These are phyloP conservation scores for Ashinkailepas kermadecensis DNA, from an alignment of 2,888 invertebrate species.

Conservation along the genomic window DNA sequence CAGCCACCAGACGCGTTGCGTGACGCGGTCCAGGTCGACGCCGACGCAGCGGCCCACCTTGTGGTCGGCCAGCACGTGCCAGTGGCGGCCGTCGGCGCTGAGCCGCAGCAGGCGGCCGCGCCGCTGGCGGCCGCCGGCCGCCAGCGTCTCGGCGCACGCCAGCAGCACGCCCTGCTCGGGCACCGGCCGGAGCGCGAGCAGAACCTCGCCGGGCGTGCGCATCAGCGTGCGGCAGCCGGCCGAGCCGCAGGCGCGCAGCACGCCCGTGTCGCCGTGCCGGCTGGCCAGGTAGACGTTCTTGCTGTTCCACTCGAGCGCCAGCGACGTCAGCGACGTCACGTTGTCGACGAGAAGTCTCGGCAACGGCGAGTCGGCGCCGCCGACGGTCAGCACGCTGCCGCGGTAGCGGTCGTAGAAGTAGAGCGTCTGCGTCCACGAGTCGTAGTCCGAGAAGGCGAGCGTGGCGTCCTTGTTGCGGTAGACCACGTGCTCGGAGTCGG, in stretches of 20 bases:
- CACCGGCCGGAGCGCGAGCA: background rate
- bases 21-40: too few relatives aligned
- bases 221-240: background rate
- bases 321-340: background rate
- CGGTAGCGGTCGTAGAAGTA: conserved; percentile 15
- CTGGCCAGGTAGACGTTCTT: conserved; percentile 21
- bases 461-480: background rate
- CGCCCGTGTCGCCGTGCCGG: background rate
- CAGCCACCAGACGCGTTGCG: too few relatives aligned
- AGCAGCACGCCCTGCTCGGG: too few relatives aligned
- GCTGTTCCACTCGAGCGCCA: conserved; percentile 13
- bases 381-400: background rate
- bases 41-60: too few relatives aligned
- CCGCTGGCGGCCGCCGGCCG: too few relatives aligned
- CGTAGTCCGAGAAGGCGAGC: background rate
- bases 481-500: background rate
- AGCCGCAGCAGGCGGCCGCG: too few relatives aligned
- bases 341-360: background rate
- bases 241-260: background rate
- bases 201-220: background rate
- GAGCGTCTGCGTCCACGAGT: conserved; percentile 1
- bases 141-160: too few relatives aligned
- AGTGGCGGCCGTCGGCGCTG: too few relatives aligned
- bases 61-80: too few relatives aligned
- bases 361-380: background rate